Base-by-base conservation (phyloP, 2,888 invertebrate species). In the Drosophila vallismaia region DNA sequence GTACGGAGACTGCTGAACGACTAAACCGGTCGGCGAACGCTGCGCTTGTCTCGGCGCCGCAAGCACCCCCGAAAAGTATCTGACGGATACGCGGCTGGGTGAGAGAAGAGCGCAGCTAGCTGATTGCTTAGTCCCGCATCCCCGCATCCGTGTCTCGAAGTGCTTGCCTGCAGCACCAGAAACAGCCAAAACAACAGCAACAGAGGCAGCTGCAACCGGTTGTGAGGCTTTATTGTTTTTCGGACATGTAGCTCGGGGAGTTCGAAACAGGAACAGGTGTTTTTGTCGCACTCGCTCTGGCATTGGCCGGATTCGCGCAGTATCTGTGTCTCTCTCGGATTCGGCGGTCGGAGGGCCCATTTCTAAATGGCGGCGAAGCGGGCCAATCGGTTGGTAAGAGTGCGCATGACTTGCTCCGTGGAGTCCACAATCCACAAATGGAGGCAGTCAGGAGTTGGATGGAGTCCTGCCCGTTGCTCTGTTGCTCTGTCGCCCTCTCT, bases 1-100 rank as follows among this genome's bases (percentile, higher is more conserved):
- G 68, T 83, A 78, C 90, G 90, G 89, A 89, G 90, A 89, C 89
- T 90, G 89, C 88, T 89, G 90, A 91, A 89, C 91, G 90, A 91
- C 91, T 91, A 90, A 91, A 91, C 89, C 89, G 89, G 59, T 55
- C 44, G 44, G 19, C 42, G 42, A 14, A n/a, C 45, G 46, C 50
- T 36, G 50, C 53, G 70, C 46, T 55, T 24, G 26, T 51, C 69
- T 40, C 55, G 53, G 66, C 49, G 5, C 46, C 46, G 46, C 55
- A 19, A 50, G 44, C 62, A 58, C 48, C 64, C 64, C 57, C 71
- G 46, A 67, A 63, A 63, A 31, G 62, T 46, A 62, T 62, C 62
- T 62, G 45, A 19, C 63, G 36, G 45, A 29, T 59, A 4, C 33
- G 19, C 28, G 26, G 28, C 45, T 29, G 45, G 24, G 10, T 19